phyloP scores from a whole-genome alignment of 2,797 vertebrate species.

The Gila robusta region DNA sequence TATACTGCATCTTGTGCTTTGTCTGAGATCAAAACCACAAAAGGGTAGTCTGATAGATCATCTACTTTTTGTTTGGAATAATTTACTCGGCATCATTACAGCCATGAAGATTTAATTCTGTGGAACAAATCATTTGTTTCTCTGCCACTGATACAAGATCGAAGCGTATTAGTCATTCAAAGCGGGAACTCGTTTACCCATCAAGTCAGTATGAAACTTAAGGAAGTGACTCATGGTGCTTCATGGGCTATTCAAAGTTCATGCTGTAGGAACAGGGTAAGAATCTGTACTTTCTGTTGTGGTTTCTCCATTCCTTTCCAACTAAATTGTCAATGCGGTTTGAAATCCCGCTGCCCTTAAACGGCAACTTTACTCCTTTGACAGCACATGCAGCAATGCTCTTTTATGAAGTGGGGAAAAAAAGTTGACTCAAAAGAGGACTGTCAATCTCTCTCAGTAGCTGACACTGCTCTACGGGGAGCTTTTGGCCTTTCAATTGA shows the following conservation, averaged over 20 bases:
- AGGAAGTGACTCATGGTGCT: conserved; percentile 63
- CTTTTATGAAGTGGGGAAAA: conserved; percentile 47
- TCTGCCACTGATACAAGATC: conserved; percentile 37
- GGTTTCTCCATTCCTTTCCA: conserved; percentile 23
- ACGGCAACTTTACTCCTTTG: conserved; percentile 75
- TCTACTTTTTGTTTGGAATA: conserved; percentile 33
- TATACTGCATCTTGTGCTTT: not conserved
- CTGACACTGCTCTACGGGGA: conserved; percentile 72
- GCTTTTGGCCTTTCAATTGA: conserved; percentile 69
- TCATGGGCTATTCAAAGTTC: conserved; percentile 50
- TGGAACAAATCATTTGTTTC: conserved; percentile 51
- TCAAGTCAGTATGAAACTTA: conserved; percentile 56
- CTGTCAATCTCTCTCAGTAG: conserved; percentile 78
- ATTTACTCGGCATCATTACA: conserved; percentile 52
- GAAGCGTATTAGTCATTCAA: conserved; percentile 59
- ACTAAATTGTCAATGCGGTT: conserved; percentile 41
- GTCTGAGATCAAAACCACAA: not conserved
- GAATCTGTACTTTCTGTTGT: conserved; percentile 39
- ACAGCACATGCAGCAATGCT: conserved; percentile 65
- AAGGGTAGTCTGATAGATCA: conserved; percentile 42
- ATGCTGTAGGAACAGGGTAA: conserved; percentile 30
- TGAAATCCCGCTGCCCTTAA: conserved; percentile 50
- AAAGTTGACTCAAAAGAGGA: conserved; percentile 75
- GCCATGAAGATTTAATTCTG: conserved; percentile 48
- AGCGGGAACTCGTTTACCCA: conserved; percentile 52